Conservation (phyloP, 2,888 invertebrate genomes). For the Agonopterix heracliana region DNA sequence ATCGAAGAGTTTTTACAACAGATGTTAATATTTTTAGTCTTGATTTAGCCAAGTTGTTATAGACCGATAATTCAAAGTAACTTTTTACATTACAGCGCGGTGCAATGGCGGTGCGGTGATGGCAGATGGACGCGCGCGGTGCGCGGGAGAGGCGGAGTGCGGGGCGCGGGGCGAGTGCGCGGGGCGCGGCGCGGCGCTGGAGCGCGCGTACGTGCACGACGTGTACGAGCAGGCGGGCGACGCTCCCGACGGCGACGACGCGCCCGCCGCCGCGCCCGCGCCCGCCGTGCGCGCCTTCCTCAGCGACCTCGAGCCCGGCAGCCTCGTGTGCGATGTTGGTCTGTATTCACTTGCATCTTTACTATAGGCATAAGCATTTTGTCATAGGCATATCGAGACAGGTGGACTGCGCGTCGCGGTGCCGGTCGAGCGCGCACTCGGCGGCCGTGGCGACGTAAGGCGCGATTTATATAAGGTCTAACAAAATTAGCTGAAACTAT, state of each 20-base stretch:
- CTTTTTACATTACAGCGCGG: constrained; percentile 40
- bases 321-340: constrained; percentile 97
- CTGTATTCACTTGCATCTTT: constrained; percentile 60
- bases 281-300: constrained; percentile 91
- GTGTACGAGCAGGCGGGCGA: constrained; percentile 95
- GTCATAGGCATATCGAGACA: constrained; percentile 29
- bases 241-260: constrained; percentile 53
- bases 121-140: constrained; percentile 60
- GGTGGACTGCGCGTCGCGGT: constrained; percentile 32
- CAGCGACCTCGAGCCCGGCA: constrained; percentile 90
- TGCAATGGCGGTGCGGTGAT: constrained; percentile 68
- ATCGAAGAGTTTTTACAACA: no score
- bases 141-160: constrained; percentile 39
- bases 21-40: no score
- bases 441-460: no score
- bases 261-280: constrained; percentile 50
- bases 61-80: no score
- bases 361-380: not conserved
- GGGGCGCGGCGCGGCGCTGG: constrained; percentile 57
- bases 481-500: no score
- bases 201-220: constrained; percentile 91
- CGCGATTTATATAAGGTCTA: no score
- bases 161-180: constrained; percentile 40
- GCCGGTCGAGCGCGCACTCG: constrained; percentile 76
- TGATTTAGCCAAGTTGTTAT: no score